Base-by-base conservation (phyloP, 2,888 invertebrate species). In the Meta bourneti region DNA sequence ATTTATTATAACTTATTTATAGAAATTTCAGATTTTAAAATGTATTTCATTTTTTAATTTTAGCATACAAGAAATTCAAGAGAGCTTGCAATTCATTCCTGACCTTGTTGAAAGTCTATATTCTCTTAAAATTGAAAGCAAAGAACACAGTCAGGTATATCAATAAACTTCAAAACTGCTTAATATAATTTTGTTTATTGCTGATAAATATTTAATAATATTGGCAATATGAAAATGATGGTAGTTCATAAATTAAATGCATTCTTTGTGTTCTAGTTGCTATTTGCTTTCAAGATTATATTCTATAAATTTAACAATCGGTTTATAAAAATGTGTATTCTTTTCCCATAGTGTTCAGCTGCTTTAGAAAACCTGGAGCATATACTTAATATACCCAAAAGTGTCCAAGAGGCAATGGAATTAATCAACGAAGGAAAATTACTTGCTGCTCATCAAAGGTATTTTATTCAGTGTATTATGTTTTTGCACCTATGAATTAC, bases 291-390 rank as follows among this genome's bases (percentile, higher is more conserved):
- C 34, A 34, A 1, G 34, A 34, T 34, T 34, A 34, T 34, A 34
- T 1, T 34, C 34, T 34, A 34, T 34, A 34, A 34, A 34, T 34
- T 34, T 34, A 34, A 34, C 34, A 34, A 2, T 34, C 4, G 34
- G 34, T 34, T 34, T 34, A n/a, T 34, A 2, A 4, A 9, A 61
- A 61, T 61, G 11, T 61, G 11, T 16, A 0, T 61, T 52, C 49
- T 70, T 70, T 49, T 70, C 34, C n/a, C 78, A n/a, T n/a, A 83
- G 84, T 89, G 84, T 95, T 98, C 98, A 1, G 99, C 99, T 0
- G 99, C 99, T 0, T 98, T 98, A 94, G 99, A 99, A 94, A 99
- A 99, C 94, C 96, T 99, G 52, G 99, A 99, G 95, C 99, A 99
- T 94, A 99, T 99, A 93, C 99, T 99, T 94, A 99, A 98, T 77